Base-by-base conservation (phyloP, 2,113 vertebrate genomes). In the Mus spicilegus region DNA sequence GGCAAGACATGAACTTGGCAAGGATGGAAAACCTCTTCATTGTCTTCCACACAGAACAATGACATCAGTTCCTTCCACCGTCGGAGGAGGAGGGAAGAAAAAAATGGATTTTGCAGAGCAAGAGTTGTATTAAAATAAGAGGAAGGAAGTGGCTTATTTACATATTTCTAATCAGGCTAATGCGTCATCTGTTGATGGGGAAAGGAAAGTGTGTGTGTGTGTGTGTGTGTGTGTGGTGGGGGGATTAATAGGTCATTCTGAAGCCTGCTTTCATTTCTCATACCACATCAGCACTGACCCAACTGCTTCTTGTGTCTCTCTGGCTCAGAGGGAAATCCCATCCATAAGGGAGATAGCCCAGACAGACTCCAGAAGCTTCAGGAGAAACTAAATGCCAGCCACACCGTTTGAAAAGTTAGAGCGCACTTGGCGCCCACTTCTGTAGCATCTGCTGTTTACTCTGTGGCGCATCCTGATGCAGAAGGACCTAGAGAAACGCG, bases 1-100 rank as follows among this genome's bases (percentile, higher is more conserved):
- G 98, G 98, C 98, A 98, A 98, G 98, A 98, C 98, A 98, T 92
- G 91, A 90, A 72, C 72, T 97, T 99, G 98, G 99, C 98, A 90
- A 56, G 4, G 63, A 54, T 95, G 97, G 93, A 5, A 73, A 11
- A 77, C 87, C 91, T 96, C 96, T 97, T 97, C 98, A 98, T 98
- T 98, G 98, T 98, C 96, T 98, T 98, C 96, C 76, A 96, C 97
- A 96, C 98, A 98, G 98, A 97, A 97, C 96, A 98, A 97, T 98
- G 97, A 98, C 98, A 97, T 98, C 98, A 98, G 98, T 98, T 98
- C 98, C 98, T 98, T 97, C 97, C 97, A 97, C 97, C 97, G 94
- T 97, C 97, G 98, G 97, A 98, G 93, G 80, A 87, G 98, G 97
- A 98, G 93, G 80, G 89, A 63, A 26, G 89, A 46, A 75, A 87